Evolutionary conservation across 1,140 invertebrate species (phyloP), one percentile per base, ranked within the genome.

Genomic region (Oscheius sp.): DNA sequence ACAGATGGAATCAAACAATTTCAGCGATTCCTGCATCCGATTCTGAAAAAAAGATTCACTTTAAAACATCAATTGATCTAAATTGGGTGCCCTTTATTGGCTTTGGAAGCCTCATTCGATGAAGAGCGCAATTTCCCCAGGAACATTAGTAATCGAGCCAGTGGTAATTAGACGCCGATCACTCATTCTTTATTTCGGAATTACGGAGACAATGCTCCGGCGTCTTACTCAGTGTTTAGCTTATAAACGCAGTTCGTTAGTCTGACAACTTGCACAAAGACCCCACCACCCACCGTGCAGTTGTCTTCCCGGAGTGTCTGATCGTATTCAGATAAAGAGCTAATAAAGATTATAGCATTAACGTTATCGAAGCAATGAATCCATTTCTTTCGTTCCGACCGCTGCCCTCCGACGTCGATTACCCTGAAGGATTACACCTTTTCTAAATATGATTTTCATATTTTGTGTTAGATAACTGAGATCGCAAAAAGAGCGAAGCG

Each of bases 301-400:
- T 84, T 80, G 74, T 87, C 86, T 70, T 87, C 87, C 55, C 86
- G 59, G 15, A 88, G 77, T 2, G 83, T 86, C 68, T 86, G 85
- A 76, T 88, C 87, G 75, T 85, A 88, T 77, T 87, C 85, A 36
- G 85, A 85, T 18, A 85, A 79, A 59, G 87, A 87, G 7, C 79
- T 84, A 26, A 88, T 77, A 73, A 86, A 88, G 46, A 88, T 82
- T 36, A 88, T 87, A 45, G 85, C 85, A 36, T 85, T 86, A n/a
- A 87, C 87, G 49, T 85, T 85, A 73, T 87, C 87, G 74, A 88
- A 88, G 63, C 86, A 85, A 65, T 88, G 87, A 58, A 88, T 92
- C 91, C 91, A 92, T 83, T 92, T 92, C 78, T 90, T 90, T 29
- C 91, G 85, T 82, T 93, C 91, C 13, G 91, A 91, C 72, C 90